phyloP scores from a whole-genome alignment of 1,140 invertebrate species.

The Neodiprion pinetum region DNA sequence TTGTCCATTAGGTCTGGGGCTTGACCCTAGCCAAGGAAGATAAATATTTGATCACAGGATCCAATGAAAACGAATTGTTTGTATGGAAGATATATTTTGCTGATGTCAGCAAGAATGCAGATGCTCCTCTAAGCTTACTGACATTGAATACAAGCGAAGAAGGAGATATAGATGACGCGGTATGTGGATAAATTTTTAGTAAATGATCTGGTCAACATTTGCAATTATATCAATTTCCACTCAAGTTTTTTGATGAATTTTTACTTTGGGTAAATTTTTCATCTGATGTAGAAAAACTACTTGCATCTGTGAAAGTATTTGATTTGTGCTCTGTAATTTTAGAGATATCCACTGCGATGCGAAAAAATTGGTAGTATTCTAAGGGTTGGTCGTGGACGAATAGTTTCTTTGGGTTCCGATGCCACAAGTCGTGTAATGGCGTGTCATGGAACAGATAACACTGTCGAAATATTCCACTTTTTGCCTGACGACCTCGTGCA shows the following conservation, averaged over 20 bases:
- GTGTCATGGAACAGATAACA: conserved; percentile 83
- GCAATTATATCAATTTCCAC: too few species aligned
- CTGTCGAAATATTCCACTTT: conserved; percentile 86
- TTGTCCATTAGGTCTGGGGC: conserved; percentile 76
- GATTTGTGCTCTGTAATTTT: conserved; percentile 22
- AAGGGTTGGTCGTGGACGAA: conserved; percentile 76
- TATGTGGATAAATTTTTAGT: conserved; percentile 34
- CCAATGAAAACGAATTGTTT: conserved; percentile 81
- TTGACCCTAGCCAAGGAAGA: conserved; percentile 82
- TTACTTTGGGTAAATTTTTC: neutral
- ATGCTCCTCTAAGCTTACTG: conserved; percentile 59
- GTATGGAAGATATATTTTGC: conserved; percentile 76
- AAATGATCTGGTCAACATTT: neutral
- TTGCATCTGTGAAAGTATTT: neutral
- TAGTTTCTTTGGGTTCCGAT: conserved; percentile 73
- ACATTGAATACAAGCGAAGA: conserved; percentile 58
- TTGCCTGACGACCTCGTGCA: conserved; percentile 77
- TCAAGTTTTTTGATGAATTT: too few species aligned
- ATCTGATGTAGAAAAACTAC: neutral
- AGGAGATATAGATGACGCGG: conserved; percentile 66
- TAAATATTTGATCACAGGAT: conserved; percentile 85
- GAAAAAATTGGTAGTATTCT: conserved; percentile 79
- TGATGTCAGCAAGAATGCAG: conserved; percentile 37
- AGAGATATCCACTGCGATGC: conserved; percentile 72
- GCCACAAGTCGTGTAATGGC: conserved; percentile 72